Evolutionary conservation across 2,797 vertebrate genomes (phyloP).

Genomic region (Tragelaphus oryx): DNA sequence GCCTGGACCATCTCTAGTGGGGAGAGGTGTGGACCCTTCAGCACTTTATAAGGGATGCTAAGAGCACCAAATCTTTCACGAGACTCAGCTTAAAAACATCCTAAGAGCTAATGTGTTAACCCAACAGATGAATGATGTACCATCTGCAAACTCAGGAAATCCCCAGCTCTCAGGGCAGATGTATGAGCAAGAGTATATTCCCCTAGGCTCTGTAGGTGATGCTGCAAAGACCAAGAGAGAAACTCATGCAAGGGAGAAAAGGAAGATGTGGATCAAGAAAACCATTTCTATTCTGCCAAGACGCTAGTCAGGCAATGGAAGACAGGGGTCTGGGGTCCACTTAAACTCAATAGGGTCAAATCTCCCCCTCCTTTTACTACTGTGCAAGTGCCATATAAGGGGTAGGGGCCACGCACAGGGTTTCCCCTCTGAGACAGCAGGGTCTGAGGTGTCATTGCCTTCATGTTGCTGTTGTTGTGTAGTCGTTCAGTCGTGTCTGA

Average conservation of each 20-base stretch:
- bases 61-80: not conserved
- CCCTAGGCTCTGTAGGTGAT: not conserved
- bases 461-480: not conserved
- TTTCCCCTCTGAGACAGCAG: not conserved
- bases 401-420: rapidly evolving
- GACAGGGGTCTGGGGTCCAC: not conserved
- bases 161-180: not conserved
- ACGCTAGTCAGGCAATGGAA: not conserved
- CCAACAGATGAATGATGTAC: not conserved
- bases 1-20: not conserved
- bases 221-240: not conserved
- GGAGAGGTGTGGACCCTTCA: not conserved
- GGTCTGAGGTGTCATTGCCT: not conserved
- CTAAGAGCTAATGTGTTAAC: not conserved
- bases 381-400: not conserved
- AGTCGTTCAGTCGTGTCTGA: not conserved
- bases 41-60: not conserved
- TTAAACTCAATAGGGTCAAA: no score
- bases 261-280: not conserved
- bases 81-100: not conserved
- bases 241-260: not conserved
- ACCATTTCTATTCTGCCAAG: not conserved
- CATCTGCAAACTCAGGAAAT: not conserved
- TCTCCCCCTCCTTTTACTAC: not conserved
- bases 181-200: not conserved